phyloP scores from a whole-genome alignment of 2,888 invertebrate species.

The Portevinia maculata region DNA sequence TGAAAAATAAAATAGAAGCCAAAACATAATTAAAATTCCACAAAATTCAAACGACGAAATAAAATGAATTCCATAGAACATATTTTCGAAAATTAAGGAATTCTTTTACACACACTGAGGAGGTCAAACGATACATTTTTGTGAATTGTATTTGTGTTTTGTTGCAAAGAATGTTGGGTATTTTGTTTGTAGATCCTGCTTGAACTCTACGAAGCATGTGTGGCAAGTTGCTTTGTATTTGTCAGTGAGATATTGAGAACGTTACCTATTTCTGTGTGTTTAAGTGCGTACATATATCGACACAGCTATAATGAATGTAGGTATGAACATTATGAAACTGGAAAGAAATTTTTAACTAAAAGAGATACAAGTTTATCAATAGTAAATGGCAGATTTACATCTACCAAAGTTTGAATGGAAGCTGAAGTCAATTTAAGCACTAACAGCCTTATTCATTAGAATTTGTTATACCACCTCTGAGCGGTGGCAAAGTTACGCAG shows the following conservation, averaged over 20 bases:
- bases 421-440: too few relatives aligned
- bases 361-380: too few relatives aligned
- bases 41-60: constrained; percentile 75
- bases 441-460: too few relatives aligned
- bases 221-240: constrained; percentile 53
- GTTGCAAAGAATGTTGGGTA: constrained; percentile 58
- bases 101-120: constrained; percentile 62
- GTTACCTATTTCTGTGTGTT: constrained; percentile 55
- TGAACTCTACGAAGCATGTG: constrained; percentile 59
- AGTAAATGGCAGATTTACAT: too few relatives aligned
- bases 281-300: constrained; percentile 1
- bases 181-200: constrained; percentile 44
- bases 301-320: too few relatives aligned
- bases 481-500: too few relatives aligned
- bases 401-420: too few relatives aligned
- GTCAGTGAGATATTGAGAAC: constrained; percentile 26
- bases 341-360: too few relatives aligned
- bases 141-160: constrained; percentile 1
- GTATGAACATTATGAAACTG: too few relatives aligned
- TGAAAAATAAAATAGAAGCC: constrained; percentile 67
- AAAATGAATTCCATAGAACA: constrained; percentile 72
- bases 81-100: constrained; percentile 74
- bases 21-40: constrained; percentile 76
- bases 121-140: constrained; percentile 27
- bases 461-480: too few relatives aligned